phyloP scores from a whole-genome alignment of 2,113 vertebrate species.

The Martes martes region DNA sequence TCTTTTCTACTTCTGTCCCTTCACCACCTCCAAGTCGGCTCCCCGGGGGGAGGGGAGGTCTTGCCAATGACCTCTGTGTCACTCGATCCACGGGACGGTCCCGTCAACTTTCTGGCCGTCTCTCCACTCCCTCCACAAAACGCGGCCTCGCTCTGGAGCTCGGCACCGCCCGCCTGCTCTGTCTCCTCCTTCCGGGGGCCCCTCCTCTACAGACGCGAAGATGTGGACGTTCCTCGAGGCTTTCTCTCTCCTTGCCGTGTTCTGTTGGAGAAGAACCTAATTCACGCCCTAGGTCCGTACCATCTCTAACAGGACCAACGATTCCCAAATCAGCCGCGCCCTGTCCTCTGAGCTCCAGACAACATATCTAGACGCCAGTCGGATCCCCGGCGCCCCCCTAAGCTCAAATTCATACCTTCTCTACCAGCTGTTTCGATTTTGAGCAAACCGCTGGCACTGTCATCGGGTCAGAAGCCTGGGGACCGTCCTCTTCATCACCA shows the following conservation, averaged over 20 bases:
- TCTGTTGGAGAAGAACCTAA: not conserved
- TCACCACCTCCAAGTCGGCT: not conserved
- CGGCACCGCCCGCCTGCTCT: not conserved
- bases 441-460: not conserved
- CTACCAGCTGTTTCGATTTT: not conserved
- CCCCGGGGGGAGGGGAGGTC: not conserved
- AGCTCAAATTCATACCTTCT: not conserved
- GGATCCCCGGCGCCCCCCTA: not conserved
- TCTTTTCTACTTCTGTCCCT: not conserved
- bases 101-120: not conserved
- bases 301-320: not conserved
- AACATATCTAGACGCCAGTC: no score
- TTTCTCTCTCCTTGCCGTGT: not conserved
- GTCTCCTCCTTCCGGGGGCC: not conserved
- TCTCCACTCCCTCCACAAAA: not conserved
- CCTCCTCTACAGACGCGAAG: fast-evolving
- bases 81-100: no score
- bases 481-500: not conserved
- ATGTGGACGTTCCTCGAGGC: not conserved
- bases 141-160: no score
- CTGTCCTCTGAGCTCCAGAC: not conserved
- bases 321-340: not conserved
- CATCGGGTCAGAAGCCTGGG: not conserved
- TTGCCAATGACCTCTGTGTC: not conserved
- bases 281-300: not conserved